A percentile compares a stretch with the other conserved stretches of the same genome.
Conservation (phyloP, 1,140 invertebrate genomes). For the Neodiprion pinetum region DNA sequence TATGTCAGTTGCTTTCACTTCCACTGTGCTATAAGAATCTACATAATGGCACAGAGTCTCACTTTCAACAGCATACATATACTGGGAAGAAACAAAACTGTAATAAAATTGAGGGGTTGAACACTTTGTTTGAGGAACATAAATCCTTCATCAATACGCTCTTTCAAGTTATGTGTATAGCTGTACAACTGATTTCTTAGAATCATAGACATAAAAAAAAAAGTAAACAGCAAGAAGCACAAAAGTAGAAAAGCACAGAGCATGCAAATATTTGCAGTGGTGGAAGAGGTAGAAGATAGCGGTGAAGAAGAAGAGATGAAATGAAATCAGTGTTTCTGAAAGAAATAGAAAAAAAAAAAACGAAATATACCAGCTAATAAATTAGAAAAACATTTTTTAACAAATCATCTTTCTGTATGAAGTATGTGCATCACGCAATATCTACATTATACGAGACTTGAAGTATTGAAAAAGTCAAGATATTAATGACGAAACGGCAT, state of each 20-base stretch:
- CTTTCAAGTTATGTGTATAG: neutral
- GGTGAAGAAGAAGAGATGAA: slow-evolving; percentile 36
- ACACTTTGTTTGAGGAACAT: no score
- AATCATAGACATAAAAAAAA: neutral
- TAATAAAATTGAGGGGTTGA: no score
- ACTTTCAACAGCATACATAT: no score
- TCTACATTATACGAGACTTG: no score
- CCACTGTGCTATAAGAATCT: no score
- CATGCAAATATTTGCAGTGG: slow-evolving; percentile 2
- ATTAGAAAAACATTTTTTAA: neutral
- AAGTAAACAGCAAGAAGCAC: neutral
- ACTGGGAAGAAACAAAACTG: no score
- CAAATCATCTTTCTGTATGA: no score
- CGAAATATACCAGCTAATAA: slow-evolving; percentile 4
- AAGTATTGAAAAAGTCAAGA: neutral
- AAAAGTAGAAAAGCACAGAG: neutral
- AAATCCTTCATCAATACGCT: neutral
- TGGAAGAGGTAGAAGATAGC: slow-evolving; percentile 27
- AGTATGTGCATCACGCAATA: no score
- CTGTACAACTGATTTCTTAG: neutral
- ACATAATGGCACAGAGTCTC: no score
- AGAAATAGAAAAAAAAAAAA: slow-evolving; percentile 39
- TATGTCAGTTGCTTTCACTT: no score
- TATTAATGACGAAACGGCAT: neutral
- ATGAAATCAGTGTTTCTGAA: slow-evolving; percentile 42